phyloP scores from a whole-genome alignment of 2,888 invertebrate species.

The Eupithecia abbreviata region DNA sequence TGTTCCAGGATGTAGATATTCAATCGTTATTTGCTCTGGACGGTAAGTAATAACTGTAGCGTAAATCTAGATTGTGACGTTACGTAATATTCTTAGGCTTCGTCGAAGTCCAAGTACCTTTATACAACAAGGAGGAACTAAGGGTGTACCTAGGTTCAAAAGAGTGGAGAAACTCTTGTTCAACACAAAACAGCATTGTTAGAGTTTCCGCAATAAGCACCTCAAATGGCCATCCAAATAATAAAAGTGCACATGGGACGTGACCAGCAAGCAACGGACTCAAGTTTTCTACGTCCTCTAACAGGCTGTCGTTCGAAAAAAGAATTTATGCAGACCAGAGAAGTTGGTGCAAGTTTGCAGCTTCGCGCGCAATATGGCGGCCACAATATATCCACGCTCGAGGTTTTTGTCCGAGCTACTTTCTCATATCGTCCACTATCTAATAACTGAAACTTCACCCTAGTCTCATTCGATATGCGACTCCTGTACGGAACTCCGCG shows the following conservation, averaged over 20 bases:
- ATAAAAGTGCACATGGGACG: slow-evolving; percentile 60
- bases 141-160: background rate
- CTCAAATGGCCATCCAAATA: slow-evolving; percentile 51
- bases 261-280: slow-evolving; percentile 51
- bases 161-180: background rate
- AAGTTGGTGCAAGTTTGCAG: slow-evolving; percentile 76
- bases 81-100: background rate
- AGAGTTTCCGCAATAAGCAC: slow-evolving; percentile 30
- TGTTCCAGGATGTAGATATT: background rate
- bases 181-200: slow-evolving; percentile 27
- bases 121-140: background rate
- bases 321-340: slow-evolving; percentile 69
- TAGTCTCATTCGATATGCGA: slow-evolving; percentile 78
- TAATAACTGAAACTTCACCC: slow-evolving; percentile 80
- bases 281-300: slow-evolving; percentile 54
- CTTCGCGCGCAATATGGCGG: slow-evolving; percentile 66
- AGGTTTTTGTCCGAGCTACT: slow-evolving; percentile 76
- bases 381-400: slow-evolving; percentile 75
- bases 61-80: background rate
- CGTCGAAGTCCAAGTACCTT: no score
- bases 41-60: background rate
- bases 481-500: slow-evolving; percentile 67
- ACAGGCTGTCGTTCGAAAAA: slow-evolving; percentile 54
- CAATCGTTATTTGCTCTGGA: background rate
- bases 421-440: slow-evolving; percentile 79